These are phyloP conservation scores for Allygus modestus DNA, from an alignment of 2,888 invertebrate genomes.

Conservation along the genomic window DNA sequence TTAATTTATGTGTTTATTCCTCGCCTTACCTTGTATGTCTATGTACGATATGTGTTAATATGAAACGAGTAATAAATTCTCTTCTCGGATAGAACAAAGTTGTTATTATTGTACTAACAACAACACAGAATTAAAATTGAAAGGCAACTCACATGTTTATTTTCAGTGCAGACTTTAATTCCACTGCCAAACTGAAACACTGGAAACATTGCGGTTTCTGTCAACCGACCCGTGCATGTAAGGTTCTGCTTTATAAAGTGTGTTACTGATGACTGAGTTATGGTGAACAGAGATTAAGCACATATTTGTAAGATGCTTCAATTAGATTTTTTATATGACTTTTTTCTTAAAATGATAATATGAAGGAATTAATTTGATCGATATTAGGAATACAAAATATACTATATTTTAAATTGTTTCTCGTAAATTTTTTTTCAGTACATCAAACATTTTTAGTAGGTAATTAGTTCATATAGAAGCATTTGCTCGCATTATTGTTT, in stretches of 20 bases:
- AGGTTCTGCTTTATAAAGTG: background rate
- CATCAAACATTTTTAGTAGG: background rate
- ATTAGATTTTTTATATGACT: slow-evolving; percentile 32
- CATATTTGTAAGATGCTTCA: slow-evolving; percentile 26
- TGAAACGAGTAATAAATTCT: slow-evolving; percentile 43
- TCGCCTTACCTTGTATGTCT: slow-evolving; percentile 57
- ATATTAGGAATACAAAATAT: background rate
- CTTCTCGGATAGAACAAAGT: slow-evolving; percentile 49
- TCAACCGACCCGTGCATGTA: background rate
- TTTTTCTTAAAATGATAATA: slow-evolving; percentile 9
- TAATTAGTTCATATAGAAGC: background rate
- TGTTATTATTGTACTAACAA: slow-evolving; percentile 39
- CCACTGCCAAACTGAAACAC: background rate
- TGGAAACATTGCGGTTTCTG: background rate
- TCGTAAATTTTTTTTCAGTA: background rate
- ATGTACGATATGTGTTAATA: slow-evolving; percentile 52
- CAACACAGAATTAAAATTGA: background rate
- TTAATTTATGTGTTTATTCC: slow-evolving; percentile 56
- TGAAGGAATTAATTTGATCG: background rate
- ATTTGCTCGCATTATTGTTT: slow-evolving; percentile 28
- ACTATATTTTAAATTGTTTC: background rate
- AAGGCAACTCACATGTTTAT: background rate
- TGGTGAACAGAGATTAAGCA: background rate
- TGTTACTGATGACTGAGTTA: background rate
- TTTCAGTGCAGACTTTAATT: slow-evolving; percentile 11